Conservation (phyloP, 2,113 vertebrate genomes). For the Eurypyga helias region DNA sequence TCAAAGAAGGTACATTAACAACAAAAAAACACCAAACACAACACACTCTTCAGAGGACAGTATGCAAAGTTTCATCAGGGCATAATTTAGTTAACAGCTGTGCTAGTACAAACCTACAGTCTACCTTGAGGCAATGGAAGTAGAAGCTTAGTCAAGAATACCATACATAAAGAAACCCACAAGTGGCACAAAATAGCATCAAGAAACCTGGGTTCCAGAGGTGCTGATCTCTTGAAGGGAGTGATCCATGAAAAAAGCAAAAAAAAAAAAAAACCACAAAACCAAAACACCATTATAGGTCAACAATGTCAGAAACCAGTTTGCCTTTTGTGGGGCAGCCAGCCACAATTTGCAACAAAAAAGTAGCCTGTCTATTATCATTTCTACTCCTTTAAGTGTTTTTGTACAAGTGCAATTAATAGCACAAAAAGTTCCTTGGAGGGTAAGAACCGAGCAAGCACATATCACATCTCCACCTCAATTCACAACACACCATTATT, state of each 20-base stretch:
- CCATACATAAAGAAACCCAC: neutral
- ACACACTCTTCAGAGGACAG: neutral
- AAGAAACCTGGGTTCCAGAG: neutral
- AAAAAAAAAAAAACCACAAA: too few species aligned
- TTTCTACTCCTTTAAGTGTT: neutral
- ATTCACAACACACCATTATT: neutral
- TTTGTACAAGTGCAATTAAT: neutral
- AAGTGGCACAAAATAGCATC: neutral
- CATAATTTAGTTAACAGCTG: neutral
- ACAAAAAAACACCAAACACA: neutral
- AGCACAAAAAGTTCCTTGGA: neutral
- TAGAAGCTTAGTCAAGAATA: neutral
- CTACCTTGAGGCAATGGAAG: neutral
- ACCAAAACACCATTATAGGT: neutral
- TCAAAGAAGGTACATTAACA: neutral
- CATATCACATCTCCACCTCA: rapidly evolving
- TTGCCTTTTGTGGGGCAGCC: neutral
- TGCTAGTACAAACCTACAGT: neutral
- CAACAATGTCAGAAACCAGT: neutral
- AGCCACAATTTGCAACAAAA: neutral
- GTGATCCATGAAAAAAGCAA: neutral
- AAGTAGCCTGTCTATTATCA: neutral
- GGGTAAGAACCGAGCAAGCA: neutral
- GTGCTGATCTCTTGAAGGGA: neutral
- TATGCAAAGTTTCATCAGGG: neutral